A percentile compares a stretch with the other conserved stretches of the same genome.
These are phyloP conservation scores for Symphodus melops DNA, from an alignment of 2,113 vertebrate species.

Conservation along the genomic window DNA sequence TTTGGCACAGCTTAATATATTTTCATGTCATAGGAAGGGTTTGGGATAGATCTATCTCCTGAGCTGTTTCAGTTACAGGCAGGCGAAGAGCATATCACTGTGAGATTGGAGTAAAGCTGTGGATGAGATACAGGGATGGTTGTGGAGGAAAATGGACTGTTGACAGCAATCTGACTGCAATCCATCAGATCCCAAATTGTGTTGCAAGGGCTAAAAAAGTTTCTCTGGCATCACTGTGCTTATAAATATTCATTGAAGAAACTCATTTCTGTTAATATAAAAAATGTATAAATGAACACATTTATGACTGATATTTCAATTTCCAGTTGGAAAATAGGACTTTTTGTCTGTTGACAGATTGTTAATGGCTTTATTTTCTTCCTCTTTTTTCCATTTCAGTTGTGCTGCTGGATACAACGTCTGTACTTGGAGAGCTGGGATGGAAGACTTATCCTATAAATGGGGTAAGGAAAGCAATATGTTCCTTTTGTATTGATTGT, in stretches of 20 bases:
- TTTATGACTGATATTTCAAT: constrained; percentile 69
- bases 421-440: constrained; percentile 92
- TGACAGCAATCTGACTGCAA: constrained; percentile 77
- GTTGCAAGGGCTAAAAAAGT: constrained; percentile 44
- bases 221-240: constrained; percentile 14
- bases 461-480: constrained; percentile 86
- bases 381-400: constrained; percentile 83
- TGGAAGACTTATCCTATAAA: constrained; percentile 97
- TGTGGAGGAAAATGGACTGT: constrained; percentile 58
- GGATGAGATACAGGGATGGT: constrained; percentile 29
- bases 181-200: constrained; percentile 74
- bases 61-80: constrained; percentile 10
- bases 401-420: constrained; percentile 93
- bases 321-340: constrained; percentile 50
- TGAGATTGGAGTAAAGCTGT: constrained; percentile 34
- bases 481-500: constrained; percentile 15
- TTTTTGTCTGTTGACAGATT: constrained; percentile 58
- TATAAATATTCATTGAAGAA: constrained; percentile 71
- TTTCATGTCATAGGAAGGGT: constrained; percentile 1
- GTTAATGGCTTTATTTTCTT: constrained; percentile 56
- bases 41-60: constrained; percentile 18
- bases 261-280: constrained; percentile 56
- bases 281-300: constrained; percentile 61
- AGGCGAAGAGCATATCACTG: constrained; percentile 39
- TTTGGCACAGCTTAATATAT: constrained; percentile 14